Conservation (phyloP, 2,888 invertebrate species). For the Xestoiulus laeticollis region DNA sequence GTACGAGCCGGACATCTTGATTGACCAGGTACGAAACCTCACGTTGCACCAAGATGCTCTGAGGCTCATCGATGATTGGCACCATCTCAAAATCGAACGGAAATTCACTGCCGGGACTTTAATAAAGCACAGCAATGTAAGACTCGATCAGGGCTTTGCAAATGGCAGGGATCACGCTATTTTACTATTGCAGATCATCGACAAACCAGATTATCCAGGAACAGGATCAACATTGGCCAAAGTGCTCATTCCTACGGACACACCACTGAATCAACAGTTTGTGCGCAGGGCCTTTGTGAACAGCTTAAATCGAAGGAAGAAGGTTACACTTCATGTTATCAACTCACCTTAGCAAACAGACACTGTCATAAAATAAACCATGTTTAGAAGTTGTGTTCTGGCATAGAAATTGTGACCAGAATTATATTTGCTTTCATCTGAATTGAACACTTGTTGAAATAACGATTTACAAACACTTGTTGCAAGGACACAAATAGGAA, state of each 20-base stretch:
- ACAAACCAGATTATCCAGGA: not conserved
- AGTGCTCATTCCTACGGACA: not conserved
- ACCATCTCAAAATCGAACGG: not conserved
- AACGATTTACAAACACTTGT: too few species aligned
- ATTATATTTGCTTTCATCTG: too few species aligned
- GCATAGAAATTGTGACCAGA: too few species aligned
- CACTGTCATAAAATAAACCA: not conserved
- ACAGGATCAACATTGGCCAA: slow-evolving; percentile 4
- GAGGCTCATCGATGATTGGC: not conserved
- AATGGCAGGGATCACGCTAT: not conserved
- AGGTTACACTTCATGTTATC: not conserved
- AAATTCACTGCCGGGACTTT: not conserved
- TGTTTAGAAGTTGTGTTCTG: not conserved
- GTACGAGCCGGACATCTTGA: not conserved
- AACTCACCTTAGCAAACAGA: not conserved
- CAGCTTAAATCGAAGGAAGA: slow-evolving; percentile 12
- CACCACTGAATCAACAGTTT: not conserved
- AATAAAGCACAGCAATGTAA: not conserved
- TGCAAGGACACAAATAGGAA: too few species aligned
- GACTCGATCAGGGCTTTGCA: not conserved
- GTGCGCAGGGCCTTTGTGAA: slow-evolving; percentile 20
- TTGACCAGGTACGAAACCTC: not conserved
- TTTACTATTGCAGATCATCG: not conserved
- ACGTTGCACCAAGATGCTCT: not conserved
- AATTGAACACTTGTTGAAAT: too few species aligned